Evolutionary conservation across 2,113 vertebrate species (phyloP).

Genomic region (Psammodynastes pulverulentus): DNA sequence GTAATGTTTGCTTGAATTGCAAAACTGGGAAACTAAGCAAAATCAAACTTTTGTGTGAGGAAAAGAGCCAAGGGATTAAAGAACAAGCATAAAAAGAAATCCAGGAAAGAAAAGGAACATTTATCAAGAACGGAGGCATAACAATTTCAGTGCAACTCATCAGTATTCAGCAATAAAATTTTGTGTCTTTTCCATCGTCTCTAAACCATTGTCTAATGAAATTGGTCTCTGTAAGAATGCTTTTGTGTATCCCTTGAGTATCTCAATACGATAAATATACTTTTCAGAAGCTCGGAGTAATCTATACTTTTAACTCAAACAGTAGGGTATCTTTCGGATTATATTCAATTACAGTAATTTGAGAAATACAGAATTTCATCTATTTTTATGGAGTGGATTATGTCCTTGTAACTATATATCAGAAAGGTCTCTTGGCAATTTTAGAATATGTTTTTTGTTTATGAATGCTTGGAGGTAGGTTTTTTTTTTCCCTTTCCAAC

Average conservation of each 20-base stretch:
- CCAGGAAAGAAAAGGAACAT: background rate
- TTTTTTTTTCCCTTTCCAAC: background rate
- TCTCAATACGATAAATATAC: background rate
- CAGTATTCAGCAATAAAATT: background rate
- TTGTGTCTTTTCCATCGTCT: background rate
- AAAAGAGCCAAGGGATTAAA: background rate
- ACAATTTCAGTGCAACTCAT: background rate
- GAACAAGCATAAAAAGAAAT: background rate
- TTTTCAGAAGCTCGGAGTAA: background rate
- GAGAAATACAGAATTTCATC: background rate
- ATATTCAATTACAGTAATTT: background rate
- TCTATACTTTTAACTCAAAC: background rate
- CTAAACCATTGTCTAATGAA: background rate
- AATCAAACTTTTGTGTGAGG: background rate
- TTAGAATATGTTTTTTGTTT: background rate
- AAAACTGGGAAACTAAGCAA: background rate
- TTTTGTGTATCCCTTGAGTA: background rate
- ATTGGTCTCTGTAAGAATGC: background rate
- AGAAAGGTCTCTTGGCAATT: background rate
- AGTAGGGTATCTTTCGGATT: background rate
- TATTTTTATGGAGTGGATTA: background rate
- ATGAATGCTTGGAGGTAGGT: background rate
- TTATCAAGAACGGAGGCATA: background rate
- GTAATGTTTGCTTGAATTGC: background rate
- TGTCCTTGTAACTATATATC: background rate